Evolutionary conservation across 2,797 vertebrate species (phyloP).

Genomic region (Catamblyrhynchus diadema): DNA sequence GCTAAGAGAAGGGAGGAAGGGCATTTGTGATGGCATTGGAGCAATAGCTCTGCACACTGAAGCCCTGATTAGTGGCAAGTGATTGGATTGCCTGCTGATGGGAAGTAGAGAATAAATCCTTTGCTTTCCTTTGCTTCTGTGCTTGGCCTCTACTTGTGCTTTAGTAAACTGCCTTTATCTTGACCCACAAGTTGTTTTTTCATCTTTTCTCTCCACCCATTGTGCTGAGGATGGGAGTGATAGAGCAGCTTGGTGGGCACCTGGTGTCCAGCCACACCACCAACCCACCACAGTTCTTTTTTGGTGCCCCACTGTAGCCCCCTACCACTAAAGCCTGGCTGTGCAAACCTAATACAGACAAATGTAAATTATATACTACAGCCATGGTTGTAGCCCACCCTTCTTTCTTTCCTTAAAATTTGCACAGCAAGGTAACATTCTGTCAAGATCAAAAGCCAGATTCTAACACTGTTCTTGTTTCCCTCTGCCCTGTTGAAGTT

Average conservation of each 20-base stretch:
- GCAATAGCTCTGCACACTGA: neutral
- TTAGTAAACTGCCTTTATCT: neutral
- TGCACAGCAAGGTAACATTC: neutral
- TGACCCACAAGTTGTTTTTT: neutral
- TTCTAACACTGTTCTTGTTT: neutral
- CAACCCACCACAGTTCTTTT: neutral
- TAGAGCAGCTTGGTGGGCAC: neutral
- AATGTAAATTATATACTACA: neutral
- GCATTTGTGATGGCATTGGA: neutral
- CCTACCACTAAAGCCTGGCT: neutral
- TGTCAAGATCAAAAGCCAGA: neutral
- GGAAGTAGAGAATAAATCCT: neutral
- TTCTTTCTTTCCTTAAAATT: neutral
- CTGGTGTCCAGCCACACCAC: neutral
- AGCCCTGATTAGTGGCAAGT: neutral
- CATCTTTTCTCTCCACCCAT: neutral
- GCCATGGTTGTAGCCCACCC: neutral
- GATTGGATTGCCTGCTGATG: neutral
- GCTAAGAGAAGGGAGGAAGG: neutral
- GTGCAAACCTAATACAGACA: neutral
- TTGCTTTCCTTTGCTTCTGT: neutral
- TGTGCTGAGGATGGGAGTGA: neutral
- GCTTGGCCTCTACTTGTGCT: neutral
- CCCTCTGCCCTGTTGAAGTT: neutral
- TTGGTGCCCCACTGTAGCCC: neutral